Base-by-base conservation (phyloP, 64 coral and sea anemone species). In the Stichodactyla mertensii region DNA sequence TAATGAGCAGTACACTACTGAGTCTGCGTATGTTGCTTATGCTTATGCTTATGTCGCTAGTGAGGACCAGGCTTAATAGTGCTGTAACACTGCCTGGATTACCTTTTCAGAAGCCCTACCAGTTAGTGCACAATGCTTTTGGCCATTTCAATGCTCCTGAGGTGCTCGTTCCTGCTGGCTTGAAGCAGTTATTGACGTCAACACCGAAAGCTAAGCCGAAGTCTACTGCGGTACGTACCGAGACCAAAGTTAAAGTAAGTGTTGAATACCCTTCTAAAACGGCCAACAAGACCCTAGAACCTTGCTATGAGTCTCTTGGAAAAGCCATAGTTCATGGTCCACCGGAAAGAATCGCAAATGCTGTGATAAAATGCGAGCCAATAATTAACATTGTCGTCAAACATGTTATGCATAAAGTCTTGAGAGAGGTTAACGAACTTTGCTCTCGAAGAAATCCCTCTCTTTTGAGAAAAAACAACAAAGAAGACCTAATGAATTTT, bases 401-500 rank as follows among this genome's bases (percentile, higher is more conserved):
- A 52, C 83, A 91, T 86, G 83, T 69, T 59, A 62, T 80, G 28
- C 28, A 31, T 31, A 31, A 31, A 31, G 28, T 31, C 28, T 31
- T 31, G 28, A 31, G 28, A 31, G 28, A 31, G 28, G 28, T 31
- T 31, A 31, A 31, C 52, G 85, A 87, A 10, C 71, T 92, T 20
- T 92, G 85, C 70, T 92, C 90, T 10, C 27, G 57, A 58, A 58
- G 2, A 10, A 58, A 58, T 14, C 61, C 61, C 20, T 92, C 86
- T 5, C 24, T 85, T 51, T 36, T 93, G 61, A 15, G 86, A 57
- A 90, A 77, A 77, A 52, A n/a, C 23, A 20, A 60, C 16, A 90
- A 90, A 86, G 82, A 77, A 16, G 89, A 90, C 23, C 36, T 90
- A 52, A 1, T 57, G 10, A 84, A 90, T 9, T 90, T 52, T 57